Conservation (phyloP, 2,888 invertebrate genomes). For the Gymnoscelis rufifasciata region DNA sequence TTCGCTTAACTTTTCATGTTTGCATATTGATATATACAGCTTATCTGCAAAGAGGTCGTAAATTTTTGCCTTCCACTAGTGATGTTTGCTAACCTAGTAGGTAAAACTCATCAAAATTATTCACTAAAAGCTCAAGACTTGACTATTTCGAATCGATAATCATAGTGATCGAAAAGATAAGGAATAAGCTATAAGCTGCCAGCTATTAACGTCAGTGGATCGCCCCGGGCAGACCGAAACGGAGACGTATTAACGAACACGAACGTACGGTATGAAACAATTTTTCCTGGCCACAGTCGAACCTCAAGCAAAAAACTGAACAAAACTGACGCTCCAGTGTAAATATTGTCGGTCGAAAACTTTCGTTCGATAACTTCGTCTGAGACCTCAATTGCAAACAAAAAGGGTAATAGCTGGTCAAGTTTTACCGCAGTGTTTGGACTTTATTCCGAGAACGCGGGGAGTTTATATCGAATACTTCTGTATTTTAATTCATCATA, state of each 20-base stretch:
- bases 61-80: too few species aligned
- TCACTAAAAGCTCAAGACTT: not conserved
- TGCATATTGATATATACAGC: too few species aligned
- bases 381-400: slow-evolving; percentile 52
- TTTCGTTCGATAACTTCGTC: slow-evolving; percentile 57
- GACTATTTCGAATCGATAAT: slow-evolving; percentile 3
- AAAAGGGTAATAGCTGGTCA: slow-evolving; percentile 42
- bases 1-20: too few species aligned
- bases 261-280: slow-evolving; percentile 50
- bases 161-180: slow-evolving; percentile 23
- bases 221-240: slow-evolving; percentile 33
- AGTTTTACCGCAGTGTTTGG: slow-evolving; percentile 21
- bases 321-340: slow-evolving; percentile 57
- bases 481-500: too few species aligned
- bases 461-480: not conserved
- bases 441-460: not conserved
- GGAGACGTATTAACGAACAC: slow-evolving; percentile 44
- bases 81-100: too few species aligned
- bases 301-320: slow-evolving; percentile 55
- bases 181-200: slow-evolving; percentile 16
- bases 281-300: slow-evolving; percentile 52
- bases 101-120: not conserved
- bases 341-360: slow-evolving; percentile 70
- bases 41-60: too few species aligned
- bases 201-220: slow-evolving; percentile 31